Conservation (phyloP, 2,888 invertebrate genomes). For the Drosophila atripex region DNA sequence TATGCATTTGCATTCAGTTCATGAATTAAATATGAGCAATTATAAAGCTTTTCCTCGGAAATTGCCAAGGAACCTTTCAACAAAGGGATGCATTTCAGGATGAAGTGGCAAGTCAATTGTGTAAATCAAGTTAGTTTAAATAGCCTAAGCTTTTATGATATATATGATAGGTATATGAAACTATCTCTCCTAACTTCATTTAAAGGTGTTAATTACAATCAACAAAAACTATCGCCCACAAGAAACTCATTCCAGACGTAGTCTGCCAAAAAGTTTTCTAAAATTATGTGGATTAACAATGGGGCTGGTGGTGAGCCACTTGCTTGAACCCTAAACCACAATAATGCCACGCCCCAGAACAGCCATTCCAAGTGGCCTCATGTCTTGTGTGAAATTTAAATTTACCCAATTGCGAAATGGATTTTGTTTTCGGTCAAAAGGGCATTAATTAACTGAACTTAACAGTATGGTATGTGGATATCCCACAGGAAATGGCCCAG, state of each 20-base stretch:
- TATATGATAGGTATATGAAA: no score
- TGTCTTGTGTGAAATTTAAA: slow-evolving; percentile 53
- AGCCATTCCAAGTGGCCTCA: slow-evolving; percentile 52
- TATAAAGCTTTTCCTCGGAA: neutral
- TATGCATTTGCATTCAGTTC: neutral
- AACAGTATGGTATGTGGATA: slow-evolving; percentile 49
- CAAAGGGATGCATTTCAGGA: neutral
- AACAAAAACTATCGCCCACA: neutral
- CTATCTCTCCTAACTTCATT: no score
- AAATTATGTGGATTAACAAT: neutral
- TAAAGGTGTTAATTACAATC: slow-evolving; percentile 1
- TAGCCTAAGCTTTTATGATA: neutral
- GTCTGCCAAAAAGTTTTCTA: neutral
- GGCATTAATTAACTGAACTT: slow-evolving; percentile 68
- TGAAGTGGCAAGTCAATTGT: neutral
- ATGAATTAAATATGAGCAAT: slow-evolving; percentile 4
- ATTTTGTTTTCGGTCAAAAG: slow-evolving; percentile 40
- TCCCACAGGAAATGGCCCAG: slow-evolving; percentile 29
- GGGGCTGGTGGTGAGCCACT: neutral
- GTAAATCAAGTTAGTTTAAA: neutral
- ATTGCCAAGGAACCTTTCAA: neutral
- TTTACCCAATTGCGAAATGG: slow-evolving; percentile 29
- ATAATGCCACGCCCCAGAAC: slow-evolving; percentile 36
- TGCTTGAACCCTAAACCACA: slow-evolving; percentile 13
- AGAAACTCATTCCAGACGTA: neutral